Evolutionary conservation across 1,140 invertebrate genomes (phyloP), one percentile per base, ranked within the genome.

Genomic region (fruit fly (Drosophila melanogaster)): DNA sequence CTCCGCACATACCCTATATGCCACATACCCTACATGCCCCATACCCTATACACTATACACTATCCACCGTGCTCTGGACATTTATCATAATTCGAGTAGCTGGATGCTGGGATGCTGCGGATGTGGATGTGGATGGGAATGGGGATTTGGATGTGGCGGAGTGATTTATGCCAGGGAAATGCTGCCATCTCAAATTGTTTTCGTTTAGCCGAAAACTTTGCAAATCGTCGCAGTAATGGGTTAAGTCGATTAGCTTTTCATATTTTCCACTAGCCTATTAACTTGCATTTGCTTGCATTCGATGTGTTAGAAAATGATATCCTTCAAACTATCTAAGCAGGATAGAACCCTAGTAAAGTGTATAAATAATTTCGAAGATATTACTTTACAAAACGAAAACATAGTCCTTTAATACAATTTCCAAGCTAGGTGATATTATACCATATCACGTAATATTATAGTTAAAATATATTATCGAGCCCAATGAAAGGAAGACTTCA

Each of bases 21-120:
- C 46, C 14, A 17, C 7, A 15, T 24, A 26, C 44, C 6, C 12
- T 24, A 26, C 35, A 22, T 19, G 12, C 11, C 4, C 12, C 4
- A 47, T 10, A 15, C 47, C 30, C 26, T 15, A 30, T 14, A n/a
- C 47, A 33, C 8, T 26, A 7, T 41, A 41, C 72, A 65, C 41
- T 44, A 19, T 30, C 30, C 30, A 10, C 30, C 7, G 30, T 10
- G 30, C 30, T 30, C 7, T 30, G 30, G 30, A 17, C 73, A 76
- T 76, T 76, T 77, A 77, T 77, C 61, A 77, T 77, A 67, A 77
- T 77, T 76, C 73, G 73, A 77, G 71, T 19, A 56, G 64, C 66
- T 70, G 65, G 67, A 70, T 54, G n/a, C 60, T 66, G 71, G 38
- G 69, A 62, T 37, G 60, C 53, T 71, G 62, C 73, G 73, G 72